A percentile compares a stretch with the other conserved stretches of the same genome.
Evolutionary conservation across 2,113 vertebrate genomes (phyloP).

Genomic region (Dipodomys stephensi): DNA sequence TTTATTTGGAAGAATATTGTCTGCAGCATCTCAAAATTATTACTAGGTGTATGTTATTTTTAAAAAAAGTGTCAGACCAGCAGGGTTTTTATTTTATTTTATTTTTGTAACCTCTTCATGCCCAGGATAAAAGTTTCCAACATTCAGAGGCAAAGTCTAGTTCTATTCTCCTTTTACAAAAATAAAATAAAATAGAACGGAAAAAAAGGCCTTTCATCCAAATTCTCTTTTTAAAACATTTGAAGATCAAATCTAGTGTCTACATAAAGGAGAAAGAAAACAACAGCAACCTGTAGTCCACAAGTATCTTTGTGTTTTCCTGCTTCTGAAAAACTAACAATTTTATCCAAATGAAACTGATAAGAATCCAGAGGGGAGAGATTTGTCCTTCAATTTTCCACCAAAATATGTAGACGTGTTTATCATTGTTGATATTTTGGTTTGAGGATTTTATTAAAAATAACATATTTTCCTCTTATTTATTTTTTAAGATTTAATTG

Average conservation of each 20-base stretch:
- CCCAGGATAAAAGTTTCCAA: too few species aligned
- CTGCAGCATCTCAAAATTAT: neutral
- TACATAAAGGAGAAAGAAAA: neutral
- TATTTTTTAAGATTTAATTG: neutral
- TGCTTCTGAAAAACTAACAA: neutral
- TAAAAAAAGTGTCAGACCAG: neutral
- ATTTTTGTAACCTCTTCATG: too few species aligned
- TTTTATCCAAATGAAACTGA: constrained; percentile 12
- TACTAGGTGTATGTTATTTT: neutral
- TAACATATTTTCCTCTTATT: too few species aligned
- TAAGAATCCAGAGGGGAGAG: neutral
- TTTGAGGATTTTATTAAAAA: neutral
- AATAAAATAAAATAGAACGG: neutral
- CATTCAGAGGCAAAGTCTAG: too few species aligned
- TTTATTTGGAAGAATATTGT: neutral
- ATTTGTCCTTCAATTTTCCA: neutral
- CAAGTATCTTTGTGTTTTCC: neutral
- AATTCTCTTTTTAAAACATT: neutral
- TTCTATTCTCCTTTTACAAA: neutral
- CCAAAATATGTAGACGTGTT: neutral
- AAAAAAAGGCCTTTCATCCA: neutral
- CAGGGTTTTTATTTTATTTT: neutral
- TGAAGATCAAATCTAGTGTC: neutral
- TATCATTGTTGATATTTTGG: neutral
- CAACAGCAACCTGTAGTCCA: neutral